phyloP scores from a whole-genome alignment of 2,888 invertebrate genomes.

The Nymphalis urticae region DNA sequence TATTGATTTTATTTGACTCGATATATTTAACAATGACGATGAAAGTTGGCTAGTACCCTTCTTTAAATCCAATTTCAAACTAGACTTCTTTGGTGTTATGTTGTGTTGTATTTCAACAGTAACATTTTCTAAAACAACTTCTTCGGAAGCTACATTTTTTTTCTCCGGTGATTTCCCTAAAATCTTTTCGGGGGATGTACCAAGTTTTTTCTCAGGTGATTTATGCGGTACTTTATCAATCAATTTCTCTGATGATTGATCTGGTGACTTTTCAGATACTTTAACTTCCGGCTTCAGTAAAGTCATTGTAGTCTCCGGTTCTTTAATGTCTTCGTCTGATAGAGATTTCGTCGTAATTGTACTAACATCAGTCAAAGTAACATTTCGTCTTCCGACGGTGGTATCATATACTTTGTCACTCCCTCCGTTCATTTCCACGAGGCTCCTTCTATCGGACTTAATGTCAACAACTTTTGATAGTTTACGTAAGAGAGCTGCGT shows the following conservation, averaged over 20 bases:
- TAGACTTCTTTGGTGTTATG: slow-evolving; percentile 76
- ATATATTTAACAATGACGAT: slow-evolving; percentile 72
- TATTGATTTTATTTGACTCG: slow-evolving; percentile 77
- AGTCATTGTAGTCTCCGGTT: slow-evolving; percentile 43
- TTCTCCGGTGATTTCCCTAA: slow-evolving; percentile 48
- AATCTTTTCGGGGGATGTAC: slow-evolving; percentile 36
- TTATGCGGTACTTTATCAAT: slow-evolving; percentile 32
- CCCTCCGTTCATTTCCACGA: slow-evolving; percentile 67
- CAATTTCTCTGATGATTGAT: slow-evolving; percentile 28
- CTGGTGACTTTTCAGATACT: slow-evolving; percentile 25
- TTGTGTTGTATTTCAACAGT: slow-evolving; percentile 78
- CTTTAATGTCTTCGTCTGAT: slow-evolving; percentile 56
- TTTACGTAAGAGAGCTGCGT: slow-evolving; percentile 70
- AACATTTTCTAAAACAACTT: slow-evolving; percentile 71
- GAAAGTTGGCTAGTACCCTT: slow-evolving; percentile 74
- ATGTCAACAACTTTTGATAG: slow-evolving; percentile 74
- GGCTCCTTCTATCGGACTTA: slow-evolving; percentile 62
- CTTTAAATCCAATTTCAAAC: slow-evolving; percentile 71
- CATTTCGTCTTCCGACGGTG: slow-evolving; percentile 50
- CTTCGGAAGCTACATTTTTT: slow-evolving; percentile 46
- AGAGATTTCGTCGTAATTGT: slow-evolving; percentile 71
- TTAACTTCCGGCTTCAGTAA: slow-evolving; percentile 32
- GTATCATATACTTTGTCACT: slow-evolving; percentile 58
- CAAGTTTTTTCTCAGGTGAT: slow-evolving; percentile 34
- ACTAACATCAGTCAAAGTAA: slow-evolving; percentile 71